These are phyloP conservation scores for Drosophila littoralis DNA, from an alignment of 1,140 invertebrate genomes.

Conservation along the genomic window DNA sequence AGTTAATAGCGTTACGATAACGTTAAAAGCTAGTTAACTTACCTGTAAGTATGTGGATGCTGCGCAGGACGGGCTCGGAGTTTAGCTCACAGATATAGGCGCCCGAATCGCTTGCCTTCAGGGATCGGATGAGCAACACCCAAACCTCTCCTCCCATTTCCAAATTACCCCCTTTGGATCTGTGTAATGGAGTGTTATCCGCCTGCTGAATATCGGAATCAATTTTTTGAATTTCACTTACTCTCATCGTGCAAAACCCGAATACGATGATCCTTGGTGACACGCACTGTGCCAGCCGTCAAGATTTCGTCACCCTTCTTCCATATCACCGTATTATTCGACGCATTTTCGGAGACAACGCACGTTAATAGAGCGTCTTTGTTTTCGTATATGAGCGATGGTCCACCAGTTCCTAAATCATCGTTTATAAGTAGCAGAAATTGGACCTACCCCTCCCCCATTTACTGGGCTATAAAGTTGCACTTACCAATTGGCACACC, in stretches of 20 bases:
- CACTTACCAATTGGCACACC: conserved; percentile 81
- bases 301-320: conserved; percentile 89
- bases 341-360: conserved; percentile 88
- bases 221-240: conserved; percentile 71
- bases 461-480: not conserved
- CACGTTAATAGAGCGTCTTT: conserved; percentile 91
- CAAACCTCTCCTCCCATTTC: conserved; percentile 90
- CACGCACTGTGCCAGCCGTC: conserved; percentile 89
- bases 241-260: conserved; percentile 90
- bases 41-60: conserved; percentile 91
- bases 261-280: conserved; percentile 89
- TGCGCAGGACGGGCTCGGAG: conserved; percentile 90
- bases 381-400: conserved; percentile 86
- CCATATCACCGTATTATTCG: conserved; percentile 89
- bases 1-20: not conserved
- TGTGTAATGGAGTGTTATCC: conserved; percentile 56
- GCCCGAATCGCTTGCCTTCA: conserved; percentile 89
- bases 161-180: conserved; percentile 84
- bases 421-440: not conserved
- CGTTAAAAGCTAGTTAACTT: conserved; percentile 60
- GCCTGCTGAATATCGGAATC: not conserved
- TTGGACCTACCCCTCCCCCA: no score
- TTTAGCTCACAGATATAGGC: conserved; percentile 93
- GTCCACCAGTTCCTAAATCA: conserved; percentile 76
- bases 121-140: conserved; percentile 91